Evolutionary conservation across 1,140 invertebrate species (phyloP), one percentile per base, ranked within the genome.

Genomic region (Penaeus vannamei): DNA sequence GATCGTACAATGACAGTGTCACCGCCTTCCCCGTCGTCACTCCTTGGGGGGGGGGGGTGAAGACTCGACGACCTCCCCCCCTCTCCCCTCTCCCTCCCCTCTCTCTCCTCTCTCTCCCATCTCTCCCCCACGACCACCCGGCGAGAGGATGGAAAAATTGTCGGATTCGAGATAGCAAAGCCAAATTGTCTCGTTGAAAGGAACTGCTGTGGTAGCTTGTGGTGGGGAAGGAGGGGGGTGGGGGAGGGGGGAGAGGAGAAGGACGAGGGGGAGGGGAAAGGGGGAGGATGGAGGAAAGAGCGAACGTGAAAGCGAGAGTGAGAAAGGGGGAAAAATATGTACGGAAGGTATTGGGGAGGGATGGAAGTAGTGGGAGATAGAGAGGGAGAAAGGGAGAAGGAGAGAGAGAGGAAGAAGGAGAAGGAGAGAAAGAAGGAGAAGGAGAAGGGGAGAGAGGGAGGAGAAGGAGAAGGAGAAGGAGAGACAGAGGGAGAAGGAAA

Each of bases 351-450:
- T 23, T 42, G 62, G 36, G 66, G 69, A 66, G 42, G 66, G 20
- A 60, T 66, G 84, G 36, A 76, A 66, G 76, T 66, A 76, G 84
- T 53, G 66, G 53, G 84, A 85, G 84, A 85, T 66, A 85, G 84
- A 85, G 66, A 85, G 84, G 76, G 83, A 85, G 84, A 85, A 66
- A 85, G 84, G 76, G 66, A 85, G 66, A 85, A 66, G 76, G 84
- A 85, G 83, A 85, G 84, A 85, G 84, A 76, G 84, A 76, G 84
- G 76, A 66, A 53, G 66, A 72, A 53, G 0, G 60, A 26, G 42
- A 19, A 8, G 12, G 66, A 22, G n/a, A 69, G 20, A 69, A 1
- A 69, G 66, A 69, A 12, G 19, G 20, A 32, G 10, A 29, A 29
- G 14, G 3, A 69, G 3, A 69, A 4, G 14, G 3, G 29, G 3